Evolutionary conservation across 2,113 vertebrate species (phyloP), one percentile per base, ranked within the genome.

Genomic region (Hemiprocne comata): DNA sequence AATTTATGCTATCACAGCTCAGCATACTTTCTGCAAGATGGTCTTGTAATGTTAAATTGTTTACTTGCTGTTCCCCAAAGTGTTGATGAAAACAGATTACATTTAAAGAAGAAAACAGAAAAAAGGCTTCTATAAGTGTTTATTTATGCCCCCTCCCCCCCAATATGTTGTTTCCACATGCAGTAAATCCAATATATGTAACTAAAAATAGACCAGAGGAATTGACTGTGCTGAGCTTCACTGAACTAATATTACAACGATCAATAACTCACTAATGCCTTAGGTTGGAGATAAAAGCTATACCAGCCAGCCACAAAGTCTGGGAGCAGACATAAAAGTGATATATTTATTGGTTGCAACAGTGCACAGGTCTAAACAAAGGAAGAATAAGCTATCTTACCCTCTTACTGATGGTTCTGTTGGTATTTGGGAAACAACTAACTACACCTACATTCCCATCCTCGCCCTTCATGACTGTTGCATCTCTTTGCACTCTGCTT

Each of bases 181-280:
- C 90, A 74, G 26, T n/a, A 54, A 78, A 80, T 15, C 69, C 46
- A 60, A 9, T n/a, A n/a, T n/a, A n/a, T 31, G 57, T 46, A 26
- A 16, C 92, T 89, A 82, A 96, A 95, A 95, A 93, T 90, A 90
- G 91, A 26, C 25, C 16, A 48, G 44, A 86, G 79, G 57, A 88
- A 93, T 93, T 90, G 94, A 90, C 88, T 78, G 51, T 81, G 61
- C 85, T 48, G 85, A 64, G 67, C 67, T 71, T 74, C n/a, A 13
- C 31, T 38, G 65, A 26, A 25, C 2, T 12, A n/a, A 40, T 67
- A 25, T 8, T 55, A n/a, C 17, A 15, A 15, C 6, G 93, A 94
- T 96, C 92, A 7, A 84, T 97, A 75, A 69, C 79, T 92, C 53
- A 1, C 29, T 92, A 71, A 54, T 86, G 85, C 90, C 83, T 88